A percentile compares a stretch with the other conserved stretches of the same genome.
Conservation (phyloP, 2,797 vertebrate genomes). For the Ambastaia sidthimunki region DNA sequence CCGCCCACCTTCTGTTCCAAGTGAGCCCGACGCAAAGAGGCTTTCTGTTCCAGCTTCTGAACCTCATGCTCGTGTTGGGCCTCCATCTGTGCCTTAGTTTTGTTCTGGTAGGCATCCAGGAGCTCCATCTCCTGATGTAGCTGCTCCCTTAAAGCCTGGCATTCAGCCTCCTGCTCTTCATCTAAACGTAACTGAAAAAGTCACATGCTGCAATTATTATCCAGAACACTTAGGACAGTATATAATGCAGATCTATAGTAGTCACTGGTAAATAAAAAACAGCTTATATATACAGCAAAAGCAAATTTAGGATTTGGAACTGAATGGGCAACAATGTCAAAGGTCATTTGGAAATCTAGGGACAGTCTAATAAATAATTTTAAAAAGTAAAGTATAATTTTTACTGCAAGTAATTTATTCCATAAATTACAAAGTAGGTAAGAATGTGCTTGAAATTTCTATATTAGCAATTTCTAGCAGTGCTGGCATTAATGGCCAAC, state of each 20-base stretch:
- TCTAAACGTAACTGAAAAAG: conserved; percentile 90
- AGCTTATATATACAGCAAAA: neutral
- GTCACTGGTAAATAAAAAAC: neutral
- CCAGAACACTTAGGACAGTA: conserved; percentile 51
- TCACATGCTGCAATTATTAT: conserved; percentile 75
- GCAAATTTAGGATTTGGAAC: neutral
- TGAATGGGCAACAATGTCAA: neutral
- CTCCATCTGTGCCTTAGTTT: conserved; percentile 99
- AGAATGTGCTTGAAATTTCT: neutral
- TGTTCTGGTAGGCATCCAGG: conserved; percentile 99
- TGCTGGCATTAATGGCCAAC: conserved; percentile 3
- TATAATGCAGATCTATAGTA: neutral
- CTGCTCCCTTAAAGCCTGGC: conserved; percentile 96
- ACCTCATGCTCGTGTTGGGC: conserved; percentile 94
- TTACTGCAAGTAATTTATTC: neutral
- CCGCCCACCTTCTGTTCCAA: conserved; percentile 96
- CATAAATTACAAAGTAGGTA: neutral
- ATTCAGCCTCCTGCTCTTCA: conserved; percentile 98
- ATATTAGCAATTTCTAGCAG: neutral
- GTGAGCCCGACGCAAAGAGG: conserved; percentile 94
- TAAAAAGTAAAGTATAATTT: too few species aligned
- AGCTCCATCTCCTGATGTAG: conserved; percentile 99
- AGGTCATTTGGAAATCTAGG: neutral
- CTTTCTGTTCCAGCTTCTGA: conserved; percentile 98
- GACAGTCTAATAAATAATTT: neutral